Percentiles rank a stretch among this genome's conserved stretches.
These are phyloP conservation scores for Rhinella marina DNA, from an alignment of 2,797 vertebrate genomes.

Conservation along the genomic window DNA sequence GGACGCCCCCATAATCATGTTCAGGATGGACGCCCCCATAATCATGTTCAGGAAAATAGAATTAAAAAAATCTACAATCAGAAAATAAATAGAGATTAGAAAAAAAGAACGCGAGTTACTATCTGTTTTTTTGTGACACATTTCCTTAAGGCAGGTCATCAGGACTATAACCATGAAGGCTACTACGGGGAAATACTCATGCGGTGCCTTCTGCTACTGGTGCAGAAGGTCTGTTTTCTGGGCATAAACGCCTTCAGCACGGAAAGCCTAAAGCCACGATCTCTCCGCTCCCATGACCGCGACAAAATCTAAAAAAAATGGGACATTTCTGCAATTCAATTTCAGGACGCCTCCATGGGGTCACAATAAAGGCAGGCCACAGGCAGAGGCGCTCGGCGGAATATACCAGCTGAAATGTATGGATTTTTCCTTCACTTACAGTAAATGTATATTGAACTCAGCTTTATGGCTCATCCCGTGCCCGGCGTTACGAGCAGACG, in stretches of 20 bases:
- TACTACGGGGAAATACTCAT: too few species aligned
- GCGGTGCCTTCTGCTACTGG: background rate
- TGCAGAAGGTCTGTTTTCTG: background rate
- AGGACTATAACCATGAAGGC: background rate
- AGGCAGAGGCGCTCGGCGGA: background rate
- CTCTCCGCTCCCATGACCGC: background rate
- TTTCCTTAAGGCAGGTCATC: too few species aligned
- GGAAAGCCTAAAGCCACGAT: background rate
- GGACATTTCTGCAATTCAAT: conserved; percentile 14
- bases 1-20: too few species aligned
- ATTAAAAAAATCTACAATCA: too few species aligned
- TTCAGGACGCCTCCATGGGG: background rate
- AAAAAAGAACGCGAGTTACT: too few species aligned
- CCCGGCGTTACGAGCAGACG: background rate
- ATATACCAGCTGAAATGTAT: conserved; percentile 27
- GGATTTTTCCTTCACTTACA: conserved; percentile 40
- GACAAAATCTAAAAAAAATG: background rate
- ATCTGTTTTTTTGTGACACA: too few species aligned
- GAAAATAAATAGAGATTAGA: too few species aligned
- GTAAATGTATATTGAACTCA: conserved; percentile 36
- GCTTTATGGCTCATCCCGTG: conserved; percentile 26
- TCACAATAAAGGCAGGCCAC: background rate
- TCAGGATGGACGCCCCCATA: too few species aligned
- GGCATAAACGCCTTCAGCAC: background rate
- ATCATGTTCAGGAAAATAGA: too few species aligned